phyloP scores from a whole-genome alignment of 2,113 vertebrate species.

The Leptodactylus fuscus region DNA sequence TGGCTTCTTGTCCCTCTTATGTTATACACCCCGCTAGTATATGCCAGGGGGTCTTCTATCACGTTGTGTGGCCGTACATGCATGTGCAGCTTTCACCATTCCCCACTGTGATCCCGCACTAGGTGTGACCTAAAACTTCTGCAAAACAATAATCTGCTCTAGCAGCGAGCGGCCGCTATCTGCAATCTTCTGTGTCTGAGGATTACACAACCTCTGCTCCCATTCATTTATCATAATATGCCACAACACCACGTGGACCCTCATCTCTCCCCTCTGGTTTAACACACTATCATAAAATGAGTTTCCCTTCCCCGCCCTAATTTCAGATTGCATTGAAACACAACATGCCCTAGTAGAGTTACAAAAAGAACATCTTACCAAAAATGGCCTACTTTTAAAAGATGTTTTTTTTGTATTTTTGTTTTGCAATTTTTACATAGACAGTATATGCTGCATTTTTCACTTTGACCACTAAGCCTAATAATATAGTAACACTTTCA shows the following conservation, averaged over 20 bases:
- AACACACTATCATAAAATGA: neutral
- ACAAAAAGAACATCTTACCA: too few relatives aligned
- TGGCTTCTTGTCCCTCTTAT: neutral
- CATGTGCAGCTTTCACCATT: neutral
- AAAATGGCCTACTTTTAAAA: too few relatives aligned
- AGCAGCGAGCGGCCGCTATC: neutral
- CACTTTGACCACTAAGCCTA: too few relatives aligned
- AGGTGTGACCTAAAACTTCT: neutral
- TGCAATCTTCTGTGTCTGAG: neutral
- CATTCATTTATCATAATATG: neutral
- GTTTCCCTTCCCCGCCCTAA: neutral
- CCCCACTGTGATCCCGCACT: neutral
- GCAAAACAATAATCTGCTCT: neutral
- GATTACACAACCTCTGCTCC: neutral
- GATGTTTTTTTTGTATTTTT: too few relatives aligned
- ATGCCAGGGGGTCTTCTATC: neutral
- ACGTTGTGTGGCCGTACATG: neutral
- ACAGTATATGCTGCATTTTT: too few relatives aligned
- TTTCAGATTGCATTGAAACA: too few relatives aligned
- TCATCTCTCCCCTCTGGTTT: neutral
- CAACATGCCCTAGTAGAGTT: too few relatives aligned
- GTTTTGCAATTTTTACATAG: too few relatives aligned
- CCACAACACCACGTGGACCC: neutral
- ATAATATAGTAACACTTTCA: too few relatives aligned
- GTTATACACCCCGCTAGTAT: neutral